Conservation (phyloP, 2,797 vertebrate genomes). For the Lepus oiostolus region DNA sequence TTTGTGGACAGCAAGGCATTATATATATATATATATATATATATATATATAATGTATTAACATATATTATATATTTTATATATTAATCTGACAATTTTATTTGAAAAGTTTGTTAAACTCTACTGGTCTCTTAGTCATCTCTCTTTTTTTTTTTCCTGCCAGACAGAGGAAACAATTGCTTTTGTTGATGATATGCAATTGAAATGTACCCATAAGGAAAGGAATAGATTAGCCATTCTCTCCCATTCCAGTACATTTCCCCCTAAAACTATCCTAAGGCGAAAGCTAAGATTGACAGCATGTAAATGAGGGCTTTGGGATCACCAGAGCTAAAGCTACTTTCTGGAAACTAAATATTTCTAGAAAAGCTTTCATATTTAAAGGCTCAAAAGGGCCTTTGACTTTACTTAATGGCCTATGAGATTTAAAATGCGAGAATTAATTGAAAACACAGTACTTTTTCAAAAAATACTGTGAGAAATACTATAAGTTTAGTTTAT, state of each 20-base stretch:
- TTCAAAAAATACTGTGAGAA: not conserved
- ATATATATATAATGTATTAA: too few relatives aligned
- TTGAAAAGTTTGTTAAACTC: not conserved
- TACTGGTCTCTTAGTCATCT: not conserved
- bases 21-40: too few relatives aligned
- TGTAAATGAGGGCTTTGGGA: not conserved
- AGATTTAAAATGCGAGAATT: conserved; percentile 2
- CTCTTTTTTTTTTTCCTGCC: not conserved
- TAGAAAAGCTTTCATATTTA: not conserved
- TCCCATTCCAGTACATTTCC: not conserved
- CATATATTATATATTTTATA: too few relatives aligned
- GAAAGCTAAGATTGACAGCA: not conserved
- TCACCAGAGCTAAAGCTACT: not conserved
- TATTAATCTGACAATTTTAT: not conserved
- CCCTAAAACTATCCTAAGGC: not conserved
- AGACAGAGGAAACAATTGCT: not conserved
- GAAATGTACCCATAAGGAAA: not conserved
- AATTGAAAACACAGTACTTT: conserved; percentile 4
- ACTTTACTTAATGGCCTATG: not conserved
- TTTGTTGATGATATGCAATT: not conserved
- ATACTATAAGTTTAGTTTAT: not conserved
- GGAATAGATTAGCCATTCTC: not conserved
- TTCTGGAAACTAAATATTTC: not conserved
- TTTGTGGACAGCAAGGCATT: not conserved
- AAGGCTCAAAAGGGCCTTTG: not conserved